These are phyloP conservation scores for Betta splendens DNA, from an alignment of 2,797 vertebrate species.

Conservation along the genomic window DNA sequence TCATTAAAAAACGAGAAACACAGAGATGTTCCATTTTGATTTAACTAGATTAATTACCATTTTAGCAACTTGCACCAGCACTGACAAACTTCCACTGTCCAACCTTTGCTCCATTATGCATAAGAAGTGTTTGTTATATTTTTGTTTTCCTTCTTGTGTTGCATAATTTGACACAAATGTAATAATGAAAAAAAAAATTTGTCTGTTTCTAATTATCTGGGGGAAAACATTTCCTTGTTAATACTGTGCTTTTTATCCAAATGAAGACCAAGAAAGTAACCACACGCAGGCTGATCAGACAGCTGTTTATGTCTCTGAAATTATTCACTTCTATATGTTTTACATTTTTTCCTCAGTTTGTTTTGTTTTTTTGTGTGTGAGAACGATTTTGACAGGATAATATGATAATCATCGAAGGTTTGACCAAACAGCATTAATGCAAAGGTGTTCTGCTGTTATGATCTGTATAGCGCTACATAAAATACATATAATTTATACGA, in stretches of 20 bases:
- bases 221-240: too few relatives aligned
- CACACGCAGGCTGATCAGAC: too few relatives aligned
- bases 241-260: too few relatives aligned
- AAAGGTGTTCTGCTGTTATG: not conserved
- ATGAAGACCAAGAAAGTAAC: too few relatives aligned
- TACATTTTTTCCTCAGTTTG: not conserved
- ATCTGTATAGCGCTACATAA: not conserved
- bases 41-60: conserved; percentile 3
- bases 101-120: too few relatives aligned
- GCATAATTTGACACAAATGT: conserved; percentile 18
- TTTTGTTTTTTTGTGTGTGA: not conserved
- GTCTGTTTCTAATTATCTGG: too few relatives aligned
- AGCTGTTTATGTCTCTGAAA: too few relatives aligned
- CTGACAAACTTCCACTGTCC: too few relatives aligned
- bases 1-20: not conserved
- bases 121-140: too few relatives aligned
- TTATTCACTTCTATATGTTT: too few relatives aligned
- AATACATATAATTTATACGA: conserved; percentile 4
- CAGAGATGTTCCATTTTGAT: not conserved
- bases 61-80: too few relatives aligned
- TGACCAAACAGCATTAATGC: not conserved
- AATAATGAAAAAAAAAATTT: conserved; percentile 11
- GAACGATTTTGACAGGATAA: not conserved
- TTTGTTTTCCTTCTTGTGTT: conserved; percentile 12
- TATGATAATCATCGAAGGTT: not conserved